Conservation (phyloP, 2,888 invertebrate genomes). For the Xylota segnis region DNA sequence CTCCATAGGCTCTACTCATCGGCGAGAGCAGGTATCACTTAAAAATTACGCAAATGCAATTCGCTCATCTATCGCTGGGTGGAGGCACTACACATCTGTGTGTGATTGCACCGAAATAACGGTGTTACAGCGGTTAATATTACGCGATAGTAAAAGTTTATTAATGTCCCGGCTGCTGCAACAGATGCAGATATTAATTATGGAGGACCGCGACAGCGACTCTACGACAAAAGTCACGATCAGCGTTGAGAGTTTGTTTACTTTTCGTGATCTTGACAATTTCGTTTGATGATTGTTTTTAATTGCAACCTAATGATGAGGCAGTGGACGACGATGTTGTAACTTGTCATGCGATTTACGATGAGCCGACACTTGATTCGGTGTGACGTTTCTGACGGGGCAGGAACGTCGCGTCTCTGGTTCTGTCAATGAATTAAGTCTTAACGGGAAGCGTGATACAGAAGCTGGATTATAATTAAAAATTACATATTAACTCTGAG, state of each 20-base stretch:
- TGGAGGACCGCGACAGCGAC: conserved; percentile 27
- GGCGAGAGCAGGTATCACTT: conserved; percentile 56
- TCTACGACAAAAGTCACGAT: conserved; percentile 10
- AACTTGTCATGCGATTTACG: conserved; percentile 62
- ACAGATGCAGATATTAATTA: conserved; percentile 71
- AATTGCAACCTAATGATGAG: conserved; percentile 71
- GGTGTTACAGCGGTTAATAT: conserved; percentile 64
- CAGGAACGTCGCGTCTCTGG: conserved; percentile 1
- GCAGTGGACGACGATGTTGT: conserved; percentile 56
- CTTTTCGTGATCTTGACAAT: conserved; percentile 75
- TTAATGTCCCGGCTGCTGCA: conserved; percentile 58
- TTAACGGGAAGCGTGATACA: conserved; percentile 62
- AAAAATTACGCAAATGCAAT: conserved; percentile 73
- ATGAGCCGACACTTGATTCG: conserved; percentile 44
- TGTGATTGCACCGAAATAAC: conserved; percentile 68
- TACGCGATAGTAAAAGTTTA: conserved; percentile 75
- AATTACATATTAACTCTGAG: conserved; percentile 22
- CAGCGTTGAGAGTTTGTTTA: conserved; percentile 62
- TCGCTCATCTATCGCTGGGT: conserved; percentile 29
- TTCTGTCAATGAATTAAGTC: conserved; percentile 44
- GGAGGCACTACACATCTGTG: conserved; percentile 6
- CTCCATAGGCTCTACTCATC: conserved; percentile 35
- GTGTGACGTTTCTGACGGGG: conserved; percentile 12
- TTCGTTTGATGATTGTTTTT: conserved; percentile 75
- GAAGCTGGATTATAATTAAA: conserved; percentile 56